Conservation (phyloP, 2,797 vertebrate species). For the Pterois miles region DNA sequence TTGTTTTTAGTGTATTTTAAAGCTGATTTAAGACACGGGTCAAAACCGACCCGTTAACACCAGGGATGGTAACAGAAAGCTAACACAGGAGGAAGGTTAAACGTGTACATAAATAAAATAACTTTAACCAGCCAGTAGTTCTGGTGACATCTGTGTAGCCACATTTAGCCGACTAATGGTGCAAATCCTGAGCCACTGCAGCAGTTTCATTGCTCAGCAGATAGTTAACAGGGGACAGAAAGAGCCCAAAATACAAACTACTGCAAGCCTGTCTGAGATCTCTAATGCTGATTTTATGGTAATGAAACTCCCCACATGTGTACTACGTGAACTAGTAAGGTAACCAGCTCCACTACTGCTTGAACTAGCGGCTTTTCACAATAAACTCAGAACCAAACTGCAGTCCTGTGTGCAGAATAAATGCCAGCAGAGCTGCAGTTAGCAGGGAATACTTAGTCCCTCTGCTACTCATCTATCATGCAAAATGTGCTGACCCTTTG, state of each 20-base stretch:
- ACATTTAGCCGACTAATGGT: no score
- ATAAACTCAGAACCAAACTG: slow-evolving; percentile 14
- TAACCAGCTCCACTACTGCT: not conserved
- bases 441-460: slow-evolving; percentile 33
- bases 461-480: slow-evolving; percentile 55
- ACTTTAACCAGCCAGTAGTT: no score
- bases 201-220: slow-evolving; percentile 1
- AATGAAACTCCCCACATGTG: not conserved
- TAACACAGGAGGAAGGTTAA: no score
- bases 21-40: no score
- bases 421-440: slow-evolving; percentile 12
- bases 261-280: not conserved
- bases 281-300: slow-evolving; percentile 20
- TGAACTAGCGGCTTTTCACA: slow-evolving; percentile 15
- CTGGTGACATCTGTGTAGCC: no score
- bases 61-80: no score
- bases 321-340: not conserved
- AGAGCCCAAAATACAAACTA: not conserved
- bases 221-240: not conserved
- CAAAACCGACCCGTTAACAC: no score
- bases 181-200: no score
- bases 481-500: slow-evolving; percentile 56
- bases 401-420: slow-evolving; percentile 23
- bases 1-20: no score
- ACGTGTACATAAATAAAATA: no score